Conservation (phyloP, 2,113 vertebrate genomes). For the Sterrhoptilus dennistouni region DNA sequence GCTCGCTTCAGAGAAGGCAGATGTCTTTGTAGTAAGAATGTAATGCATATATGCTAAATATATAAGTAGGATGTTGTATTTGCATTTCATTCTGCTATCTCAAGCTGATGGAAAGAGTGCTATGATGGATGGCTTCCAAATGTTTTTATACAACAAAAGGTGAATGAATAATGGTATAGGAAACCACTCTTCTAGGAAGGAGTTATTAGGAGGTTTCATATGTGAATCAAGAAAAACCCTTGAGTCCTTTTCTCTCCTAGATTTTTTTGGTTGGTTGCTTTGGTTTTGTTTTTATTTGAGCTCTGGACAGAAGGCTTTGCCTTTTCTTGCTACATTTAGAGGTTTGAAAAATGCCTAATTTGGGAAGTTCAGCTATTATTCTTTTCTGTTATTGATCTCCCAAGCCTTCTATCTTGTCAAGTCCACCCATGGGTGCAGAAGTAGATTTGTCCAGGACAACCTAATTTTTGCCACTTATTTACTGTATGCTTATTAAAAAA, state of each 20-base stretch:
- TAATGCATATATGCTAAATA: slow-evolving; percentile 3
- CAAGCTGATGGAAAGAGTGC: neutral
- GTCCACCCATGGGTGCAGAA: neutral
- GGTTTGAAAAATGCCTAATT: neutral
- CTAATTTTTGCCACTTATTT: neutral
- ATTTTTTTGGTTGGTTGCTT: neutral
- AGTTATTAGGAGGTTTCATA: neutral
- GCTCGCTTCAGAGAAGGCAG: neutral
- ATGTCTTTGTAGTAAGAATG: slow-evolving; percentile 25
- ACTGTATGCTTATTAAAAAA: neutral
- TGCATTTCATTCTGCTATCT: slow-evolving; percentile 11
- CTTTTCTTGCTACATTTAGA: neutral
- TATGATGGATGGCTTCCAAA: neutral
- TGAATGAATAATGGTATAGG: neutral
- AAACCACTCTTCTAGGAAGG: neutral
- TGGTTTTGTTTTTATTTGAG: neutral
- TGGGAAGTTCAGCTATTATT: neutral
- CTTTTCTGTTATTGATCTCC: neutral
- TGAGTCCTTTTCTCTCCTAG: neutral
- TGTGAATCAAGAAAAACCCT: neutral
- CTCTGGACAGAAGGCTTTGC: neutral
- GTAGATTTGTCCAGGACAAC: neutral
- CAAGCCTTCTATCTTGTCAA: neutral
- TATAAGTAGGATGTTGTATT: slow-evolving; percentile 1
- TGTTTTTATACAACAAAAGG: neutral